Evolutionary conservation across 2,797 vertebrate genomes (phyloP), one percentile per base, ranked within the genome.

Genomic region (Cirrhinus mrigala): DNA sequence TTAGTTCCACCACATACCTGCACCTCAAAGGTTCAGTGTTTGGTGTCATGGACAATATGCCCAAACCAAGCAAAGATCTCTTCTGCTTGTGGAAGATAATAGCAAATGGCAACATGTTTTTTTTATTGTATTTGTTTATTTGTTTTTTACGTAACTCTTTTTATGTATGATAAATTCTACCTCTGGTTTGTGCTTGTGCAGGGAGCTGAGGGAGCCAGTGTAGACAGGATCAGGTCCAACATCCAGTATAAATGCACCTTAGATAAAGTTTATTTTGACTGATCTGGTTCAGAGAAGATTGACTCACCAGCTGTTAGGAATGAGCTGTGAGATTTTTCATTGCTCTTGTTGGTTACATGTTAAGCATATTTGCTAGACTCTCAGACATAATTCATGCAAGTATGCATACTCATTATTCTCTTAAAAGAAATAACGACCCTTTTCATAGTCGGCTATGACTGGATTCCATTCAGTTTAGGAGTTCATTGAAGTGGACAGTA

Each of bases 1-100:
- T 68, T 77, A 79, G 64, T 58, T 89, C 52, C 71, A 71, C 46
- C 86, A 84, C 79, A 86, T 82, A 88, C 87, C 85, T 87, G 84
- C 88, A 88, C 54, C 78, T 81, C 73, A 82, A 66, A 82, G 74
- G 18, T 85, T 76, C 69, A 80, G 66, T 74, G 79, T 69, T 75
- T 66, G 62, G 60, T 86, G 24, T 40, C 60, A 10, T 82, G 52
- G 44, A 85, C 82, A 82, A 77, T 18, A 68, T 71, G 87, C 68
- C 52, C 24, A 89, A 37, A 87, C 83, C 83, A 84, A 83, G 88
- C 83, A 85, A 82, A 88, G 88, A 82, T 90, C 87, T 87, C 85
- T 74, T 85, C 76, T 93, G 81, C 90, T 94, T 87, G 89, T 87
- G 92, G 86, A 82, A 75, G 90, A 89, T 46, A 73, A 77, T 89